phyloP scores from a whole-genome alignment of 2,888 invertebrate genomes.

The Petrolisthes cinctipes region DNA sequence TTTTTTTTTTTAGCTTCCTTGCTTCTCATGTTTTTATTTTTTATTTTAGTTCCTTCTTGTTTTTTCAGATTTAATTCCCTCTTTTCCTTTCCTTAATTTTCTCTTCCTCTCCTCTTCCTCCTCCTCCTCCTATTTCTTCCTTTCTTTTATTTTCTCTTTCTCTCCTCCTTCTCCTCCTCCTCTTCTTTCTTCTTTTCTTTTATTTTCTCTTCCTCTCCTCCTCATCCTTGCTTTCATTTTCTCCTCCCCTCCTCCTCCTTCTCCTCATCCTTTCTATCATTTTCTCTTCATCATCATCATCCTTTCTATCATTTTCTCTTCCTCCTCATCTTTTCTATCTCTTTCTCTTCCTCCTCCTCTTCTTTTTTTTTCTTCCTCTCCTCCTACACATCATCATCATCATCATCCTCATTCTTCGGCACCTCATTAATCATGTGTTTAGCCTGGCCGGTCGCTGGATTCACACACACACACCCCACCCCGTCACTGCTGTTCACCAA shows the following conservation, averaged over 20 bases:
- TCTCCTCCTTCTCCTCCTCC: neutral
- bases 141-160: neutral
- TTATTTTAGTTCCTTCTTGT: neutral
- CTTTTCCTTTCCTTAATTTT: neutral
- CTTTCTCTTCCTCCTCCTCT: neutral
- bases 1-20: neutral
- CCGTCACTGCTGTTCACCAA: conserved; percentile 18
- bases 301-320: neutral
- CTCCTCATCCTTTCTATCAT: neutral
- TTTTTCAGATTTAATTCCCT: neutral
- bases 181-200: neutral
- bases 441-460: conserved; percentile 24
- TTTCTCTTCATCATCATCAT: neutral
- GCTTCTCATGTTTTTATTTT: neutral
- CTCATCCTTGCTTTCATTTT: neutral
- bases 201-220: neutral
- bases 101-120: neutral
- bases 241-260: neutral
- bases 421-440: conserved; percentile 29
- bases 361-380: neutral
- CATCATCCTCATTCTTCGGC: neutral
- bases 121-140: neutral
- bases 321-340: neutral
- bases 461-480: too few species aligned
- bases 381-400: neutral